Conservation (phyloP, 2,113 vertebrate species). For the Archocentrus centrarchus region DNA sequence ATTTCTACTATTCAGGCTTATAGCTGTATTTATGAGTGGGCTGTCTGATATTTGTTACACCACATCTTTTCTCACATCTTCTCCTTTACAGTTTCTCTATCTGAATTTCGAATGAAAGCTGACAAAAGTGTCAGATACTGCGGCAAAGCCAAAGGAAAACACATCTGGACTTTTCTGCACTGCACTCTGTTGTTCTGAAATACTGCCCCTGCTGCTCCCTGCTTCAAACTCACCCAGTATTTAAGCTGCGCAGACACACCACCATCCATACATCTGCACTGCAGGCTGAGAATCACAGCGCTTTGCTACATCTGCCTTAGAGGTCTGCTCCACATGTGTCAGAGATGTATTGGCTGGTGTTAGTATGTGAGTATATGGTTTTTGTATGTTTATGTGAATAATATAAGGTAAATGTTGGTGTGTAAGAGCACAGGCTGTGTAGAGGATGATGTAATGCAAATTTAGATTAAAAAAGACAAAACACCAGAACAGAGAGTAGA, state of each 20-base stretch:
- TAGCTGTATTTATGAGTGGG: constrained; percentile 17
- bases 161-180: constrained; percentile 21
- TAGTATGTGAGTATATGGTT: constrained; percentile 11
- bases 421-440: neutral
- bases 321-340: constrained; percentile 61
- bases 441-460: neutral
- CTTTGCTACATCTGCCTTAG: constrained; percentile 54
- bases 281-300: constrained; percentile 38
- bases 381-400: neutral
- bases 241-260: neutral
- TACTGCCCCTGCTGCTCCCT: constrained; percentile 10
- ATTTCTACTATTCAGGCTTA: neutral
- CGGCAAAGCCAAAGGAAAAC: constrained; percentile 9
- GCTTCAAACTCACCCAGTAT: constrained; percentile 12
- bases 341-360: constrained; percentile 44
- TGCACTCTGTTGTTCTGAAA: constrained; percentile 26
- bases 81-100: constrained; percentile 36
- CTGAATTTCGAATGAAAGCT: constrained; percentile 36
- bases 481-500: too few relatives aligned
- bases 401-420: neutral
- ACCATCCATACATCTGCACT: constrained; percentile 52
- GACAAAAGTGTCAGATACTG: constrained; percentile 56
- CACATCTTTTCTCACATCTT: constrained; percentile 40
- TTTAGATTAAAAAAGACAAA: too few relatives aligned
- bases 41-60: constrained; percentile 27